These are phyloP conservation scores for Orchesella cincta DNA, from an alignment of 1,140 invertebrate species.

Conservation along the genomic window DNA sequence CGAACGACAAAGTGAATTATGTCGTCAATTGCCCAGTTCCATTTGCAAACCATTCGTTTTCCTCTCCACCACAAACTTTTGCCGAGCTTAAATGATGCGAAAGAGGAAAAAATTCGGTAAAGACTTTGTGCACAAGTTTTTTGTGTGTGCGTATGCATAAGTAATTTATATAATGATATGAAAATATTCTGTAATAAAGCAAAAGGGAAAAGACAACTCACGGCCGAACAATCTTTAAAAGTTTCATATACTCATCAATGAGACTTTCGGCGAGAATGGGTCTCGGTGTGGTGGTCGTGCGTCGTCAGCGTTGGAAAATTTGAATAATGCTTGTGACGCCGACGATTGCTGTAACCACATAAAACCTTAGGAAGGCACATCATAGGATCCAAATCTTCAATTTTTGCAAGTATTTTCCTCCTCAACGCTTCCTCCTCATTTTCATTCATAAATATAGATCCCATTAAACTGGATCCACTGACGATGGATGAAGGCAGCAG, in stretches of 20 bases:
- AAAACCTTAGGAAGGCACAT: constrained; percentile 13
- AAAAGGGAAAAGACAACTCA: neutral
- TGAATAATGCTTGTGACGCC: neutral
- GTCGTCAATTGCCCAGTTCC: too few species aligned
- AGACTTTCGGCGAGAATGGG: neutral
- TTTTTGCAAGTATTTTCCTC: constrained; percentile 5
- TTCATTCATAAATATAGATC: neutral
- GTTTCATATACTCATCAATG: constrained; percentile 5
- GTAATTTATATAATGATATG: too few species aligned
- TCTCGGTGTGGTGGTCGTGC: neutral
- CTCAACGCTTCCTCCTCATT: constrained; percentile 16
- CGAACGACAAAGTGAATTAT: too few species aligned
- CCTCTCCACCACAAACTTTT: too few species aligned
- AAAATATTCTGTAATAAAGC: neutral
- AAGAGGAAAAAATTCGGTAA: too few species aligned
- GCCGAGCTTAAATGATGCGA: too few species aligned
- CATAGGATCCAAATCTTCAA: constrained; percentile 8
- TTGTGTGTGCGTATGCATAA: too few species aligned
- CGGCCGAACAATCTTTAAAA: neutral
- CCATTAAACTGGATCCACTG: neutral
- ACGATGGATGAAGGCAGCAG: neutral
- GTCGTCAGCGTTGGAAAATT: neutral
- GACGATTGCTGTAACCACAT: constrained; percentile 13
- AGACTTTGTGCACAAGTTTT: too few species aligned
- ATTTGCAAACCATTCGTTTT: too few species aligned